Evolutionary conservation across 2,888 invertebrate genomes (phyloP).

Genomic region (Drosophila subsilvestris): DNA sequence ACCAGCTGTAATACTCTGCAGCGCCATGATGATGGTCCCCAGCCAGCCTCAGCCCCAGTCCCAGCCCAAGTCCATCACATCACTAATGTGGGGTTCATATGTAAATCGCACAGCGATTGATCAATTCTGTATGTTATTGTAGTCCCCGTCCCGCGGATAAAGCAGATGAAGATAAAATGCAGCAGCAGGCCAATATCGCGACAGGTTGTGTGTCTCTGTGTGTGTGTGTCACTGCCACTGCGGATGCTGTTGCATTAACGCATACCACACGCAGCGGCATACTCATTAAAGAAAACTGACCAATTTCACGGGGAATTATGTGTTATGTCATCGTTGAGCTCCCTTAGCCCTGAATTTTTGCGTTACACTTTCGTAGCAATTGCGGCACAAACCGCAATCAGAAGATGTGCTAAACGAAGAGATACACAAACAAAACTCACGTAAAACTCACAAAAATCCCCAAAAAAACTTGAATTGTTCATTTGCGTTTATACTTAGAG

Average conservation of each 20-base stretch:
- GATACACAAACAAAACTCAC: conserved; percentile 15
- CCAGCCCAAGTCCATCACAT: conserved; percentile 44
- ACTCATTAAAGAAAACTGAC: not conserved
- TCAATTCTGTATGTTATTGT: conserved; percentile 53
- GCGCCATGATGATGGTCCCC: conserved; percentile 29
- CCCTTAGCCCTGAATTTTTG: conserved; percentile 46
- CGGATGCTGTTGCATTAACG: not conserved
- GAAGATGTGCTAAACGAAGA: conserved; percentile 63
- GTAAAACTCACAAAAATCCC: conserved; percentile 15
- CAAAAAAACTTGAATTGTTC: conserved; percentile 4
- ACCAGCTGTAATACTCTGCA: conserved; percentile 42
- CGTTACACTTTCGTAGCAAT: conserved; percentile 52
- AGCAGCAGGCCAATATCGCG: not conserved
- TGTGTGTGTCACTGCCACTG: not conserved
- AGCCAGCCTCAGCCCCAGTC: conserved; percentile 4
- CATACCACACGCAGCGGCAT: not conserved
- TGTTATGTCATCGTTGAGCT: conserved; percentile 34
- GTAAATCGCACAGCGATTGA: conserved; percentile 68
- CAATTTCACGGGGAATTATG: conserved; percentile 52
- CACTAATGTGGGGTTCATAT: conserved; percentile 53
- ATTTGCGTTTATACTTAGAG: conserved; percentile 16
- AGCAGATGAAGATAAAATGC: conserved; percentile 11
- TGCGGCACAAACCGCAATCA: conserved; percentile 32
- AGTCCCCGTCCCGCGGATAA: conserved; percentile 8
- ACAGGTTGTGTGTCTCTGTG: not conserved